These are phyloP conservation scores for Herpetotheres cachinnans DNA, from an alignment of 2,113 vertebrate genomes.

Conservation along the genomic window DNA sequence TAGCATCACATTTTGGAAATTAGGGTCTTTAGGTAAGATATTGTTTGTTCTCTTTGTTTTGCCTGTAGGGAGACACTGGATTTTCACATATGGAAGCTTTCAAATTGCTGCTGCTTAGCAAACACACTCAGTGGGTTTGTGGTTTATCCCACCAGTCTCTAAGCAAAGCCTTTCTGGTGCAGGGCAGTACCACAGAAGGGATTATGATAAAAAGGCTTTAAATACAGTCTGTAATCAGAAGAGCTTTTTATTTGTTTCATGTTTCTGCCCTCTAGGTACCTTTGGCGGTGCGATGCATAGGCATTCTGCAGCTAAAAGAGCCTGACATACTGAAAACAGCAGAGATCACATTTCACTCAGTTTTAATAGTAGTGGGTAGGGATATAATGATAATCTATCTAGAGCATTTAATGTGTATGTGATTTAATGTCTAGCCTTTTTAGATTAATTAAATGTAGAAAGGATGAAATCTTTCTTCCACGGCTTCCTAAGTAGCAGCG, in stretches of 20 bases:
- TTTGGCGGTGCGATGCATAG: not conserved
- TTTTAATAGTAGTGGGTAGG: constrained; percentile 31
- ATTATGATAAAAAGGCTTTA: constrained; percentile 65
- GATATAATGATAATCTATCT: not conserved
- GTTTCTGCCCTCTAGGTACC: constrained; percentile 63
- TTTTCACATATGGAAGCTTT: constrained; percentile 42
- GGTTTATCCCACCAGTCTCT: constrained; percentile 55
- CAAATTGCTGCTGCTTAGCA: constrained; percentile 29
- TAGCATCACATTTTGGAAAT: not conserved
- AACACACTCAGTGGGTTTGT: constrained; percentile 1
- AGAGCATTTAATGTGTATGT: constrained; percentile 2
- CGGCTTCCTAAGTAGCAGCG: not conserved
- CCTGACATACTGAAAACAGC: constrained; percentile 14
- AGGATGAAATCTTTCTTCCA: not conserved
- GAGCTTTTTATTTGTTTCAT: constrained; percentile 66
- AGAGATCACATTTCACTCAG: constrained; percentile 15
- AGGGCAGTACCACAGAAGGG: constrained; percentile 57
- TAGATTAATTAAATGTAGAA: not conserved
- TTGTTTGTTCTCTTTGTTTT: not conserved
- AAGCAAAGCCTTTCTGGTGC: constrained; percentile 56
- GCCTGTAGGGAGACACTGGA: not conserved
- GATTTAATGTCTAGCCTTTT: constrained; percentile 9
- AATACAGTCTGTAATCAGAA: constrained; percentile 63
- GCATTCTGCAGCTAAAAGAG: not conserved
- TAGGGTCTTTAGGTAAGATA: not conserved